phyloP scores from a whole-genome alignment of 2,888 invertebrate genomes.

The Sepioteuthis lessoniana region DNA sequence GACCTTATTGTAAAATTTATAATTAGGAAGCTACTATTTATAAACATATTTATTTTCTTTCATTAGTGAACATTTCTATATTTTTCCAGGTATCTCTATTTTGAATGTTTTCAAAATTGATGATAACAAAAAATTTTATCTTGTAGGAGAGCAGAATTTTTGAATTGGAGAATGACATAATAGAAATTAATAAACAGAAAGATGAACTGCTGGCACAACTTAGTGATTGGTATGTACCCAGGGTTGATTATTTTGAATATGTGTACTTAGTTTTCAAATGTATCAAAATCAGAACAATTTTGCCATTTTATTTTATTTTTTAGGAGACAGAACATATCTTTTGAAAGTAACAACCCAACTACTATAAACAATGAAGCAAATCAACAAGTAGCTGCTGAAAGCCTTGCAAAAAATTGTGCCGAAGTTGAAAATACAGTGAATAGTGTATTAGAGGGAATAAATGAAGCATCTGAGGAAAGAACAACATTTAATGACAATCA shows the following conservation, averaged over 20 bases:
- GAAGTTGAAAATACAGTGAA: slow-evolving; percentile 24
- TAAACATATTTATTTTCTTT: background rate
- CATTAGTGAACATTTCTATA: background rate
- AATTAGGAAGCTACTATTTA: background rate
- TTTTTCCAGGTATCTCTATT: background rate
- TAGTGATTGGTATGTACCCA: slow-evolving; percentile 37
- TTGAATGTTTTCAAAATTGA: no score
- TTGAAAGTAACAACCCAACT: background rate
- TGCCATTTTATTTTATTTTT: background rate
- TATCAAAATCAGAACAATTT: background rate
- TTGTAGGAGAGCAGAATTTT: slow-evolving; percentile 60
- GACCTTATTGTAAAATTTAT: no score
- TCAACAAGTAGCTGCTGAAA: background rate
- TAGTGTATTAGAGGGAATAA: slow-evolving; percentile 2
- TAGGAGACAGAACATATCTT: background rate
- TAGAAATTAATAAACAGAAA: slow-evolving; percentile 50
- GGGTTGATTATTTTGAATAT: background rate
- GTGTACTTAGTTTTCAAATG: background rate
- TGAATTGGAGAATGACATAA: slow-evolving; percentile 64
- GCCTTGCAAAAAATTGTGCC: background rate
- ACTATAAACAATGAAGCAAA: background rate
- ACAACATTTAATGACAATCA: slow-evolving; percentile 18
- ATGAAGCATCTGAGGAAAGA: background rate
- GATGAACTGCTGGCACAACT: slow-evolving; percentile 34
- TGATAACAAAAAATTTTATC: slow-evolving; percentile 42